These are phyloP conservation scores for Tolypeutes matacus DNA, from an alignment of 2,797 vertebrate species.

Conservation along the genomic window DNA sequence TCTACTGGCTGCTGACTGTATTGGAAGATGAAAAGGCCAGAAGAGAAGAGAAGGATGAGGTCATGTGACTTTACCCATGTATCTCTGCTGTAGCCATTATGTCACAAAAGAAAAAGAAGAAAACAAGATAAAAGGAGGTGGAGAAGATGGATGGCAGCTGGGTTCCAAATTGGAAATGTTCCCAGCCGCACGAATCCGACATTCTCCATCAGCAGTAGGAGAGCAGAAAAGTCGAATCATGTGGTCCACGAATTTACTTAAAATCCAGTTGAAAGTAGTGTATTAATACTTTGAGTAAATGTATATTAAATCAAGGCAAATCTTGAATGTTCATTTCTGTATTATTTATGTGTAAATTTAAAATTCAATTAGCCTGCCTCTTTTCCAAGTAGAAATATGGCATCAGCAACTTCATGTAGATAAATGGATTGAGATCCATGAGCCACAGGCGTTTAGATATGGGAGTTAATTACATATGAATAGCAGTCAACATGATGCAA, in stretches of 20 bases:
- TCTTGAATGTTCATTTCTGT: background rate
- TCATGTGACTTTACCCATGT: fast-evolving
- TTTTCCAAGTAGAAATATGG: background rate
- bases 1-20: background rate
- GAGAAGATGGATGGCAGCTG: background rate
- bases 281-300: background rate
- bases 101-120: background rate
- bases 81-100: background rate
- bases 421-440: background rate
- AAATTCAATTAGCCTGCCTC: background rate
- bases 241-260: background rate
- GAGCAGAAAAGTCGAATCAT: background rate
- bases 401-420: background rate
- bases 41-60: background rate
- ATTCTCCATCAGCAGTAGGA: background rate
- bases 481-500: background rate
- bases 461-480: background rate
- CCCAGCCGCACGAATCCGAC: background rate
- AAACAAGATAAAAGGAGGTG: background rate
- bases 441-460: background rate
- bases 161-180: background rate
- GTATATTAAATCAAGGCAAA: background rate
- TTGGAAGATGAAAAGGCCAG: background rate
- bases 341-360: background rate
- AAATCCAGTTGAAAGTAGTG: background rate